phyloP scores from a whole-genome alignment of 2,797 vertebrate genomes.

The Harpagifer antarcticus region DNA sequence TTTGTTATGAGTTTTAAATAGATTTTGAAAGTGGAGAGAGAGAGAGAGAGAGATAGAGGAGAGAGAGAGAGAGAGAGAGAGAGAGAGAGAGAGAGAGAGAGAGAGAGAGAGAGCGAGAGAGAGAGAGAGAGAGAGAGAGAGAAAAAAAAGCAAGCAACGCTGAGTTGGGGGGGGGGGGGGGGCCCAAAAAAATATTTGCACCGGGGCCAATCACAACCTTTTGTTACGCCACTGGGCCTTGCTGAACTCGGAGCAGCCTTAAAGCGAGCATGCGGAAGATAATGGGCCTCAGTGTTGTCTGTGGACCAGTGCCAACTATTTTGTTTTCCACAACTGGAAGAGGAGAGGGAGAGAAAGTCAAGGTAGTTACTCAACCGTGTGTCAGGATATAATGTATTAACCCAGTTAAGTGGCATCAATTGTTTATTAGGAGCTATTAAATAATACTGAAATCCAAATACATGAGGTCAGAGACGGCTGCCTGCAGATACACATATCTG shows the following conservation, averaged over 20 bases:
- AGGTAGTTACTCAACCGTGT: constrained; percentile 76
- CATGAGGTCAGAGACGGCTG: constrained; percentile 53
- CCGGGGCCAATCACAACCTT: no score
- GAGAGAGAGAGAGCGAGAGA: no score
- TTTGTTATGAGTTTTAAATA: no score
- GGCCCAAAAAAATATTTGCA: no score
- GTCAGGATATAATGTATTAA: constrained; percentile 74
- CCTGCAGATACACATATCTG: constrained; percentile 58
- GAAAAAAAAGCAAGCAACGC: no score
- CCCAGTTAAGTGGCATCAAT: constrained; percentile 76
- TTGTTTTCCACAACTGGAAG: constrained; percentile 73
- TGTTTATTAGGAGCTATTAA: constrained; percentile 81
- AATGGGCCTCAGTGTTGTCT: constrained; percentile 78
- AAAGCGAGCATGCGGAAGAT: constrained; percentile 60
- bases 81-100: no score
- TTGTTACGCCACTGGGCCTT: no score
- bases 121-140: no score
- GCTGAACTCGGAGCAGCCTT: constrained; percentile 65
- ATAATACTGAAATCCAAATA: constrained; percentile 68
- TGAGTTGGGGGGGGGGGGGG: no score
- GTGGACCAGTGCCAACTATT: constrained; percentile 77
- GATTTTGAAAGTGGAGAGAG: no score
- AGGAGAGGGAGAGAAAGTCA: constrained; percentile 67
- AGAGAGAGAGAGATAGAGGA: no score
- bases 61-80: no score